Percentiles rank a stretch among this genome's conserved stretches.
These are phyloP conservation scores for Hemiscyllium ocellatum DNA, from an alignment of 2,113 vertebrate species.

Conservation along the genomic window DNA sequence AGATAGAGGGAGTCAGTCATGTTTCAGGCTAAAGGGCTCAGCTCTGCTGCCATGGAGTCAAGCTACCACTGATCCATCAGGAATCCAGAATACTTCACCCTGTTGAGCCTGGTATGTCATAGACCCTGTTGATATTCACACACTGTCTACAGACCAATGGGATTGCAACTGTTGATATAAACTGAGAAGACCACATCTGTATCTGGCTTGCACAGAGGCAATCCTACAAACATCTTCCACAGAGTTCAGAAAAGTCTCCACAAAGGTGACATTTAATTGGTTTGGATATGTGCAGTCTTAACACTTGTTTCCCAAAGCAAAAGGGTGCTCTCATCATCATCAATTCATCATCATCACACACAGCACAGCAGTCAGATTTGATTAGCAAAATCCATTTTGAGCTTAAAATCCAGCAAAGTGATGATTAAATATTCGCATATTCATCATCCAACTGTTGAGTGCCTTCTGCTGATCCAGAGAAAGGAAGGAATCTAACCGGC, in stretches of 20 bases:
- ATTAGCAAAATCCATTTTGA: no score
- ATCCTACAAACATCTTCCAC: neutral
- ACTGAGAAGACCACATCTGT: neutral
- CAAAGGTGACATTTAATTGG: neutral
- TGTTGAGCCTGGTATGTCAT: neutral
- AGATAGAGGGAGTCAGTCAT: no score
- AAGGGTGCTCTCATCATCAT: no score
- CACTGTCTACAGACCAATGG: neutral
- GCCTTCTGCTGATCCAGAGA: no score
- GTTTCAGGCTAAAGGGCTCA: neutral
- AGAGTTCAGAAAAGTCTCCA: neutral
- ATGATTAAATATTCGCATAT: no score
- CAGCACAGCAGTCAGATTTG: no score
- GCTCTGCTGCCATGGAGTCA: neutral
- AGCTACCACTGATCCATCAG: neutral
- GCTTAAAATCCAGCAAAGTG: no score
- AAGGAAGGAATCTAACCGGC: no score
- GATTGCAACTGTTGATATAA: neutral
- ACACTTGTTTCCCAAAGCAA: neutral
- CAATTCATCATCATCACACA: no score
- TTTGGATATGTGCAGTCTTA: no score
- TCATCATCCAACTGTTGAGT: no score
- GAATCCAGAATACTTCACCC: neutral
- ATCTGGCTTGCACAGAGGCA: no score
- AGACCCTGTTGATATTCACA: neutral